Conservation (phyloP, 2,797 vertebrate genomes). For the Lepilemur septentrionalis region DNA sequence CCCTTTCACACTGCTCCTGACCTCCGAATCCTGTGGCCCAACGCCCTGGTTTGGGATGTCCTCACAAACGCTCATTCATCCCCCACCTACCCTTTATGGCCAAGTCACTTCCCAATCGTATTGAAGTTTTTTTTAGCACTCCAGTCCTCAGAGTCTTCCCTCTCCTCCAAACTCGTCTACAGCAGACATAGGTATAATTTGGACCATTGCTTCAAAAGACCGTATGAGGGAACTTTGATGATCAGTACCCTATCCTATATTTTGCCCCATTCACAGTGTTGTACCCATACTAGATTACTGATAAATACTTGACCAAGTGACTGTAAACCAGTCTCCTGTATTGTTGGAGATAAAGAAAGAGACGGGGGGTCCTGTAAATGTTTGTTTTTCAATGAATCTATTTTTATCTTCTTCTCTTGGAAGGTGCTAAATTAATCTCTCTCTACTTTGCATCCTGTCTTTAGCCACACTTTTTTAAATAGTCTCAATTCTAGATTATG, state of each 20-base stretch:
- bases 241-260: background rate
- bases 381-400: background rate
- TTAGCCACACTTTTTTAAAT: background rate
- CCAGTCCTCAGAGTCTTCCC: background rate
- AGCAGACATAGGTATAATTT: background rate
- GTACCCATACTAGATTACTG: fast-evolving
- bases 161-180: background rate
- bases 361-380: background rate
- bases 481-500: background rate
- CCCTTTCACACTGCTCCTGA: background rate
- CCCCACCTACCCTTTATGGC: background rate
- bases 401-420: background rate
- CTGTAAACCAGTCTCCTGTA: background rate
- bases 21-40: background rate
- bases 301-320: background rate
- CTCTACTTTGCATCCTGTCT: background rate
- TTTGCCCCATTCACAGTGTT: background rate
- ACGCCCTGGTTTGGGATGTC: background rate
- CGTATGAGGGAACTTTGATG: fast-evolving
- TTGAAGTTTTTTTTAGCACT: background rate
- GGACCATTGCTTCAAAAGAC: background rate
- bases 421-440: background rate
- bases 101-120: background rate
- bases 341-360: background rate
- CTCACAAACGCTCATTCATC: background rate